These are phyloP conservation scores for Acanthoscelides obtectus DNA, from an alignment of 2,888 invertebrate genomes.

Conservation along the genomic window DNA sequence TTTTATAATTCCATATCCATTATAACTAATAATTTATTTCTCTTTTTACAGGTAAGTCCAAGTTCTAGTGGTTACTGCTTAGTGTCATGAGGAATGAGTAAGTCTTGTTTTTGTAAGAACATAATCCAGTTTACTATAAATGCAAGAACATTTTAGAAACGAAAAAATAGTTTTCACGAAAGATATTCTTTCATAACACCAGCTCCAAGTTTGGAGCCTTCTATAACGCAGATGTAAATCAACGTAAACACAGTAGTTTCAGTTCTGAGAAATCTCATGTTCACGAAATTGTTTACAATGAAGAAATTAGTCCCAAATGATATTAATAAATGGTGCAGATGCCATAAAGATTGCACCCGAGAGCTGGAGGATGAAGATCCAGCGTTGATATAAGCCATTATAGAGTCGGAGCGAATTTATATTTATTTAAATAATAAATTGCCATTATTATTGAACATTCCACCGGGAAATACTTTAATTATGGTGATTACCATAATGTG, in stretches of 20 bases:
- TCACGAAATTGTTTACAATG: background rate
- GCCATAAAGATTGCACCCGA: background rate
- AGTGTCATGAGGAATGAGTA: too few species aligned
- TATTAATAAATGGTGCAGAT: background rate
- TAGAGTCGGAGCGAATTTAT: background rate
- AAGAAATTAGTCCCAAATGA: background rate
- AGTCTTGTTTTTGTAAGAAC: too few species aligned
- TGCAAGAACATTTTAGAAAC: too few species aligned
- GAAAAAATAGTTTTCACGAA: too few species aligned
- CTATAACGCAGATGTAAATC: too few species aligned
- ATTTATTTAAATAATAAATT: conserved; percentile 5
- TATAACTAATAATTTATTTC: too few species aligned
- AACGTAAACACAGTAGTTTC: background rate
- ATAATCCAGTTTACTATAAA: too few species aligned
- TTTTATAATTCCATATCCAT: too few species aligned
- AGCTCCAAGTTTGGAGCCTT: too few species aligned
- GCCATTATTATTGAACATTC: conserved; percentile 10
- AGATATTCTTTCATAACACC: too few species aligned
- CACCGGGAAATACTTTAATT: conserved; percentile 12
- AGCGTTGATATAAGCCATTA: background rate
- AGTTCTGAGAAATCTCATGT: background rate
- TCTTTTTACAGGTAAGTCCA: too few species aligned
- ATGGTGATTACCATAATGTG: conserved; percentile 14
- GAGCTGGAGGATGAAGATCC: background rate
- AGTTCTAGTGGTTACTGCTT: too few species aligned